A percentile compares a stretch with the other conserved stretches of the same genome.
Conservation (phyloP, 2,888 invertebrate genomes). For the Polymixis lichenea region DNA sequence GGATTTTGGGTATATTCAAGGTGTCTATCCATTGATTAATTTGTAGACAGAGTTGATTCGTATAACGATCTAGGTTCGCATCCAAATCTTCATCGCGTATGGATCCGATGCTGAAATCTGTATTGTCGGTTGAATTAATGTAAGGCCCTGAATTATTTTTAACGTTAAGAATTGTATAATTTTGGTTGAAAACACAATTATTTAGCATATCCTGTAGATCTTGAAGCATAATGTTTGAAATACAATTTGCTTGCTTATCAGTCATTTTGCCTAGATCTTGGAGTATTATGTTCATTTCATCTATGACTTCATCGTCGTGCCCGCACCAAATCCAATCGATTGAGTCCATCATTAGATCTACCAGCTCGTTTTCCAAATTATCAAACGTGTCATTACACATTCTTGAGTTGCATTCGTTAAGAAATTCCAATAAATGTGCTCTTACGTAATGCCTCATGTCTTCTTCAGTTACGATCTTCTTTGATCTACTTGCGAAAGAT, state of each 20-base stretch:
- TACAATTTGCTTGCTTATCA: conserved; percentile 67
- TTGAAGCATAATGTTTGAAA: conserved; percentile 67
- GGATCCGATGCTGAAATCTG: conserved; percentile 49
- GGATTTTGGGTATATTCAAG: conserved; percentile 65
- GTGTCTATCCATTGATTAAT: conserved; percentile 79
- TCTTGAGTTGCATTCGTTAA: conserved; percentile 61
- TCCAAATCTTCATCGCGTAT: conserved; percentile 65
- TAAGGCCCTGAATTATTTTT: conserved; percentile 56
- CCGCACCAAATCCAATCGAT: conserved; percentile 66
- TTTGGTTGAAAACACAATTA: conserved; percentile 55
- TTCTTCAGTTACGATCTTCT: conserved; percentile 66
- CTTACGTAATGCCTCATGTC: conserved; percentile 71
- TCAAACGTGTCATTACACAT: conserved; percentile 59
- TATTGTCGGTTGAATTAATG: conserved; percentile 33
- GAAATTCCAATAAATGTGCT: conserved; percentile 68
- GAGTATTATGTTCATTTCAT: conserved; percentile 70
- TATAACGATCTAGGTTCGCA: conserved; percentile 67
- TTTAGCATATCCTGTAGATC: conserved; percentile 62
- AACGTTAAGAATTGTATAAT: conserved; percentile 68
- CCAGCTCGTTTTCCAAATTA: conserved; percentile 74
- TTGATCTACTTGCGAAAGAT: conserved; percentile 25
- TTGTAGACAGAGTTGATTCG: conserved; percentile 69
- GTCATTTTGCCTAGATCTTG: conserved; percentile 67
- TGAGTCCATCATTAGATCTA: conserved; percentile 70
- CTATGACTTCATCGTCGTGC: conserved; percentile 63